Conservation (phyloP, 2,113 vertebrate genomes). For the Sciurus niger region DNA sequence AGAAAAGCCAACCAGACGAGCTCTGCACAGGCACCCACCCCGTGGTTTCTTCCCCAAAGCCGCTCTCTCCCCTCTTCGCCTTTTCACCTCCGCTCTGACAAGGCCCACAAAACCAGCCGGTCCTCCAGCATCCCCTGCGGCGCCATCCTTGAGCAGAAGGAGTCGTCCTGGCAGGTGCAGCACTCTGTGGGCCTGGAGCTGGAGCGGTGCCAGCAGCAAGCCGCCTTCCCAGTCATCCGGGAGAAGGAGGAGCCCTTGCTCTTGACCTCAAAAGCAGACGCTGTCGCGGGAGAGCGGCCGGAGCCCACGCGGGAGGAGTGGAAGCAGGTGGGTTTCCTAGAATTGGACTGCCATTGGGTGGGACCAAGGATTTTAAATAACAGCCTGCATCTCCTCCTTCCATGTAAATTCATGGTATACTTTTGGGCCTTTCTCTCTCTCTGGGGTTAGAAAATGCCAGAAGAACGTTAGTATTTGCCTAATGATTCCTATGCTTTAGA, state of each 20-base stretch:
- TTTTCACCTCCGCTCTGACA: neutral
- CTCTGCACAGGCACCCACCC: neutral
- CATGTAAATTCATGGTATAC: neutral
- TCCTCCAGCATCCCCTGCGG: constrained; percentile 79
- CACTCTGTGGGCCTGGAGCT: constrained; percentile 91
- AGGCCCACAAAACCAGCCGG: constrained; percentile 45
- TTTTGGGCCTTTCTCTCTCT: neutral
- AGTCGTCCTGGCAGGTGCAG: constrained; percentile 78
- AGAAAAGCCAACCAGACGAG: neutral
- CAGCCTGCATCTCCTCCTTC: neutral
- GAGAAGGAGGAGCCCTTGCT: constrained; percentile 69
- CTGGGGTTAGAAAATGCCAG: neutral
- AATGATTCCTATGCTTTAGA: neutral
- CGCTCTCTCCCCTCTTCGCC: constrained; percentile 51
- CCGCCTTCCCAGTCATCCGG: constrained; percentile 83
- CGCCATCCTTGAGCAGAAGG: constrained; percentile 76
- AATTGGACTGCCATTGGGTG: neutral
- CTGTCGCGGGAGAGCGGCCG: constrained; percentile 34
- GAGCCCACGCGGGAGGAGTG: constrained; percentile 87
- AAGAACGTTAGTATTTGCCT: neutral
- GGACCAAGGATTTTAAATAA: neutral
- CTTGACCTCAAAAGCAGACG: fast-evolving
- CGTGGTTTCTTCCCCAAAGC: constrained; percentile 68
- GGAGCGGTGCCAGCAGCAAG: constrained; percentile 85
- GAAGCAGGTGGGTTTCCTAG: constrained; percentile 90